Conservation (phyloP, 2,888 invertebrate species). For the Nebria salina region DNA sequence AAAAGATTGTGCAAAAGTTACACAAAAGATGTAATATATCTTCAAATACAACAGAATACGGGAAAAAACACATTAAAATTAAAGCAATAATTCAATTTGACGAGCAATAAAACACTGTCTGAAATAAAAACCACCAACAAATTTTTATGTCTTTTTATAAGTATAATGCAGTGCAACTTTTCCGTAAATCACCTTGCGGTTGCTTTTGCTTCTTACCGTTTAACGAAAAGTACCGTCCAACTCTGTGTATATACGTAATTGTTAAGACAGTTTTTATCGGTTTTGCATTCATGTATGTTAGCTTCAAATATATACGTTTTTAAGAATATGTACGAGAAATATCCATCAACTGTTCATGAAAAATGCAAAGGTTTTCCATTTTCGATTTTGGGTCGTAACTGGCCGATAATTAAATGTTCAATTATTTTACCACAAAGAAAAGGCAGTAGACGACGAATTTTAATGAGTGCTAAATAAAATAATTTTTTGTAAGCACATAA, state of each 20-base stretch:
- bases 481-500: constrained; percentile 35
- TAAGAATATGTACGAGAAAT: too few relatives aligned
- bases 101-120: neutral
- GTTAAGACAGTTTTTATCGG: too few relatives aligned
- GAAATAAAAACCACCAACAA: neutral
- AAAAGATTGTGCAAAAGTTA: neutral
- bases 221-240: neutral
- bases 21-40: neutral
- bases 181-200: neutral
- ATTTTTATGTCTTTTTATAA: neutral
- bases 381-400: neutral
- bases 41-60: neutral
- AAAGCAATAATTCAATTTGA: constrained; percentile 1
- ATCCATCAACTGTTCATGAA: too few relatives aligned
- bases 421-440: constrained; percentile 11
- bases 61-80: neutral
- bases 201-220: neutral
- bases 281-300: too few relatives aligned
- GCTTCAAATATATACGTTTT: too few relatives aligned
- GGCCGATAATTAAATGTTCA: constrained; percentile 7
- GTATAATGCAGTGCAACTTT: neutral
- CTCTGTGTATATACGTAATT: too few relatives aligned
- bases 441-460: constrained; percentile 7
- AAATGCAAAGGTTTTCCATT: neutral
- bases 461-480: constrained; percentile 42